phyloP scores from a whole-genome alignment of 1,140 invertebrate species.

The Sitobion miscanthi region DNA sequence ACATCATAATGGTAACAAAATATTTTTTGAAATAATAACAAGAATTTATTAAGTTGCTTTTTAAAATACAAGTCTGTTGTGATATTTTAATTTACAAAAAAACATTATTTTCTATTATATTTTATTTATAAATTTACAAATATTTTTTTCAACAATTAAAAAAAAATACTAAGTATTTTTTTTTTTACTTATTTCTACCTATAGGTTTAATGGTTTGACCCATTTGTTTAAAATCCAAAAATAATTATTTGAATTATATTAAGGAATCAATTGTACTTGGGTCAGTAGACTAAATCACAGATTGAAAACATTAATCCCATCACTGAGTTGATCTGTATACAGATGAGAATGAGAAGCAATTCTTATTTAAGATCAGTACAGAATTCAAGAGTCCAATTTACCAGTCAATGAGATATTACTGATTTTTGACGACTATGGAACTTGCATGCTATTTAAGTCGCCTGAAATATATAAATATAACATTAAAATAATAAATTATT shows the following conservation, averaged over 20 bases:
- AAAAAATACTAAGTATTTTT: not conserved
- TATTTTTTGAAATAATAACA: slow-evolving; percentile 43
- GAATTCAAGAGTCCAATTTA: slow-evolving; percentile 47
- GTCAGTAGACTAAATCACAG: slow-evolving; percentile 32
- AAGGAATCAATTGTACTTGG: not conserved
- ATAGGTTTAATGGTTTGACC: slow-evolving; percentile 1
- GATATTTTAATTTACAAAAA: not conserved
- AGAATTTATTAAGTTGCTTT: slow-evolving; percentile 7
- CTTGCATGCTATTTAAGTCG: slow-evolving; percentile 9
- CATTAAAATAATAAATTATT: slow-evolving; percentile 35
- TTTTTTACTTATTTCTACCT: not conserved
- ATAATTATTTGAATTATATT: slow-evolving; percentile 14
- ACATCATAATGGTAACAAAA: slow-evolving; percentile 46
- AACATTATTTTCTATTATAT: not conserved
- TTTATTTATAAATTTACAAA: slow-evolving; percentile 32
- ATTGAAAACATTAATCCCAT: slow-evolving; percentile 37
- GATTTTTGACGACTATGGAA: slow-evolving; percentile 21
- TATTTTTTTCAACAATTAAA: not conserved
- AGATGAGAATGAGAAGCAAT: slow-evolving; percentile 1
- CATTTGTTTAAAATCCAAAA: slow-evolving; percentile 6
- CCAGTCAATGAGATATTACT: not conserved
- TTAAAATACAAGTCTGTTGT: not conserved
- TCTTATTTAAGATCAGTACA: slow-evolving; percentile 48
- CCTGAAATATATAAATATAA: slow-evolving; percentile 38
- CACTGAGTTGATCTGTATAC: not conserved